Conservation (phyloP, 2,797 vertebrate genomes). For the Cirrhinus molitorella region DNA sequence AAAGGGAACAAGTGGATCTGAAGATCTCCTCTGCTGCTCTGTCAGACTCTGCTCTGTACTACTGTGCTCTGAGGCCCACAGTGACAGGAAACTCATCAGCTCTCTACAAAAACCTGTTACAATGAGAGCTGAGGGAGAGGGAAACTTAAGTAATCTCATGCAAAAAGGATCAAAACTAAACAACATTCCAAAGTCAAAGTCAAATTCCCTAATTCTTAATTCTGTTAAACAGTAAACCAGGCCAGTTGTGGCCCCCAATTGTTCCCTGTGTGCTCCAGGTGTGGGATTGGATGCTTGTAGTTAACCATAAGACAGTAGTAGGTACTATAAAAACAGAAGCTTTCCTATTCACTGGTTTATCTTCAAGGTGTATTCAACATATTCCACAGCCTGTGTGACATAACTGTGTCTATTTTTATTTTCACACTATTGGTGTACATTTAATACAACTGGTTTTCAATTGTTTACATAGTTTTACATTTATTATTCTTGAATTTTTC, state of each 20-base stretch:
- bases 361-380: background rate
- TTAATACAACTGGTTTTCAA: background rate
- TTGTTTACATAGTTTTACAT: too few species aligned
- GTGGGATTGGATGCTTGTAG: background rate
- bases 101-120: conserved; percentile 2
- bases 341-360: background rate
- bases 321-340: too few species aligned
- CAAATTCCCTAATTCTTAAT: too few species aligned
- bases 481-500: background rate
- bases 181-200: background rate
- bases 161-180: too few species aligned
- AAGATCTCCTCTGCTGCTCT: conserved; percentile 2
- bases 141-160: too few species aligned
- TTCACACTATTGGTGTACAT: background rate
- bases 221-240: too few species aligned
- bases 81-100: background rate
- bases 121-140: background rate
- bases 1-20: background rate
- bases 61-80: background rate
- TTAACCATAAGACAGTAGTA: background rate
- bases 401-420: too few species aligned
- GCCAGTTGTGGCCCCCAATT: background rate
- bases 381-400: too few species aligned
- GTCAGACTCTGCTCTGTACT: conserved; percentile 9
- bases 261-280: too few species aligned